Evolutionary conservation across 2,888 invertebrate genomes (phyloP).

Genomic region (Eremobia ochroleuca): DNA sequence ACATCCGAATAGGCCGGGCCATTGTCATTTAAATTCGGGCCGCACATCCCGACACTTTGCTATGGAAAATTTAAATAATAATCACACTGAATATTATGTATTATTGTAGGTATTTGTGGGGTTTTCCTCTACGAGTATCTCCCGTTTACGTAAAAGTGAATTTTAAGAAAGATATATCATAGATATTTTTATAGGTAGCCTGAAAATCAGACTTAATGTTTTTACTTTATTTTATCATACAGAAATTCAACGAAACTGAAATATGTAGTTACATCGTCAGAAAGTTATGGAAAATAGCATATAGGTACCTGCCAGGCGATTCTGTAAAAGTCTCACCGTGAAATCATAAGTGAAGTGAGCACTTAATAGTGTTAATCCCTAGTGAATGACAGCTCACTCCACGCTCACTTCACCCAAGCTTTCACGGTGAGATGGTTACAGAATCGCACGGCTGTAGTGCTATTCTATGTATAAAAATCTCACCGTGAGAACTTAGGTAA

Average conservation of each 20-base stretch:
- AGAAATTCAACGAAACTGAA: background rate
- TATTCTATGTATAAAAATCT: too few species aligned
- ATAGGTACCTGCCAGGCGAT: too few species aligned
- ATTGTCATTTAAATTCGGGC: slow-evolving; percentile 87
- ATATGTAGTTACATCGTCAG: background rate
- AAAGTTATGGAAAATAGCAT: too few species aligned
- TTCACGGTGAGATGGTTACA: too few species aligned
- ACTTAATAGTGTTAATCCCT: too few species aligned
- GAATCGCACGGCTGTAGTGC: too few species aligned
- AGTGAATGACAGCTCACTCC: too few species aligned
- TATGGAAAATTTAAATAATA: slow-evolving; percentile 84
- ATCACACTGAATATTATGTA: slow-evolving; percentile 70
- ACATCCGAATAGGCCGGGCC: slow-evolving; percentile 60
- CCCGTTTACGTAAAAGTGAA: slow-evolving; percentile 5
- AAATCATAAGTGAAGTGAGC: too few species aligned
- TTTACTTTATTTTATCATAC: background rate
- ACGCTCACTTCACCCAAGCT: too few species aligned
- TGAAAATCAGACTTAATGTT: background rate
- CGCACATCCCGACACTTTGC: slow-evolving; percentile 77
- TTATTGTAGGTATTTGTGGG: slow-evolving; percentile 41
- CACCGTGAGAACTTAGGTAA: too few species aligned
- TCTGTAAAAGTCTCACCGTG: too few species aligned
- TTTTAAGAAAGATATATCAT: background rate
- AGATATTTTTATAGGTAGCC: background rate
- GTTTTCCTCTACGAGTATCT: slow-evolving; percentile 21